Conservation (phyloP, 2,113 vertebrate genomes). For the Coptodon bakossiorum region DNA sequence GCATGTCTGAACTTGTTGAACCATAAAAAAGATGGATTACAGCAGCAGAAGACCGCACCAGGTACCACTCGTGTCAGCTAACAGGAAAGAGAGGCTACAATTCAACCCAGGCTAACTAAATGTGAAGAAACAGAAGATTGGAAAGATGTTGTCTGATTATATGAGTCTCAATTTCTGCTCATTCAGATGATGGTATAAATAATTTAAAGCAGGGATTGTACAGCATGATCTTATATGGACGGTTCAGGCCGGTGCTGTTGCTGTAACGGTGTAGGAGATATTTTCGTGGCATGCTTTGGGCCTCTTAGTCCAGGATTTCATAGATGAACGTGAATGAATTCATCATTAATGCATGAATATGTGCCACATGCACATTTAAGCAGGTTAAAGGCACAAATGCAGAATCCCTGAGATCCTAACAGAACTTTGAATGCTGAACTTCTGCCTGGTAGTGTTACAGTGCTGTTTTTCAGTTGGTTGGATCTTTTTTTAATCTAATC, state of each 20-base stretch:
- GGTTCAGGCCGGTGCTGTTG: fast-evolving
- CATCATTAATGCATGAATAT: fast-evolving
- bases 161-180: neutral
- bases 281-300: neutral
- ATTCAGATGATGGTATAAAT: neutral
- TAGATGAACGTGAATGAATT: neutral
- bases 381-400: neutral
- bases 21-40: neutral
- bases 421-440: neutral
- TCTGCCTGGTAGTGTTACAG: neutral
- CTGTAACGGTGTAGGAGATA: neutral
- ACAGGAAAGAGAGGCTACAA: neutral
- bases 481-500: neutral
- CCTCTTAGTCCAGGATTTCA: neutral
- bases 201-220: neutral
- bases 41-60: neutral
- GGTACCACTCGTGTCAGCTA: neutral
- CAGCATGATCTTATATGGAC: fast-evolving
- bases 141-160: neutral
- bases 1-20: neutral
- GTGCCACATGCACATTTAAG: neutral
- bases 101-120: neutral
- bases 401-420: neutral
- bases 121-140: neutral
- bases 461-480: neutral